Evolutionary conservation across 2,888 invertebrate genomes (phyloP).

Genomic region (Cephus pygmeus): DNA sequence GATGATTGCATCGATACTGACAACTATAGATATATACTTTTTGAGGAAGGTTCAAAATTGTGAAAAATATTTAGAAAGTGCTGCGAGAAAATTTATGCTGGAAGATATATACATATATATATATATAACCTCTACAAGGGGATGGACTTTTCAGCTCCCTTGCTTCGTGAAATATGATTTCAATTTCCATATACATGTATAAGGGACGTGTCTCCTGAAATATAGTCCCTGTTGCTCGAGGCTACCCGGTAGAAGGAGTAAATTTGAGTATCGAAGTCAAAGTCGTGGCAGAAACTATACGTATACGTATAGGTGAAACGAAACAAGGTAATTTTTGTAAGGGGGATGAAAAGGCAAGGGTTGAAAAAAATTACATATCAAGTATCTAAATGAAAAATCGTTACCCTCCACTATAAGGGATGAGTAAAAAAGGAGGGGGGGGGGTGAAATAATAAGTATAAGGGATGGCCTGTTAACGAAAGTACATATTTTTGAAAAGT

Average conservation of each 20-base stretch:
- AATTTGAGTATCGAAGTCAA: not conserved
- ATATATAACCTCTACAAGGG: not conserved
- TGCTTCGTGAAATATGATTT: constrained; percentile 3
- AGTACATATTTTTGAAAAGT: not conserved
- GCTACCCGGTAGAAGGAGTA: not conserved
- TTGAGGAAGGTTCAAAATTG: not conserved
- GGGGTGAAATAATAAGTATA: not conserved
- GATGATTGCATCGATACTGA: no score
- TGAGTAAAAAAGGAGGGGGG: not conserved
- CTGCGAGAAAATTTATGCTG: no score
- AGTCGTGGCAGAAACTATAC: not conserved
- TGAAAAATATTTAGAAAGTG: no score
- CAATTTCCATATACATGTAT: not conserved
- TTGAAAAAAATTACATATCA: not conserved
- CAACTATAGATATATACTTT: not conserved
- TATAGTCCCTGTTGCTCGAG: not conserved
- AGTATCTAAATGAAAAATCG: not conserved
- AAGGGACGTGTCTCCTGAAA: not conserved
- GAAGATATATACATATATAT: not conserved
- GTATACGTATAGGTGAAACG: not conserved
- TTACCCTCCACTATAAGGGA: not conserved
- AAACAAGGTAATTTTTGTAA: not conserved
- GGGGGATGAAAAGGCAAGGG: not conserved
- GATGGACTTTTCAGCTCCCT: not conserved
- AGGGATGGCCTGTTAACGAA: not conserved